Percentiles rank a stretch among this genome's conserved stretches.
Evolutionary conservation across 2,888 invertebrate genomes (phyloP).

Genomic region (Apamea sordens): DNA sequence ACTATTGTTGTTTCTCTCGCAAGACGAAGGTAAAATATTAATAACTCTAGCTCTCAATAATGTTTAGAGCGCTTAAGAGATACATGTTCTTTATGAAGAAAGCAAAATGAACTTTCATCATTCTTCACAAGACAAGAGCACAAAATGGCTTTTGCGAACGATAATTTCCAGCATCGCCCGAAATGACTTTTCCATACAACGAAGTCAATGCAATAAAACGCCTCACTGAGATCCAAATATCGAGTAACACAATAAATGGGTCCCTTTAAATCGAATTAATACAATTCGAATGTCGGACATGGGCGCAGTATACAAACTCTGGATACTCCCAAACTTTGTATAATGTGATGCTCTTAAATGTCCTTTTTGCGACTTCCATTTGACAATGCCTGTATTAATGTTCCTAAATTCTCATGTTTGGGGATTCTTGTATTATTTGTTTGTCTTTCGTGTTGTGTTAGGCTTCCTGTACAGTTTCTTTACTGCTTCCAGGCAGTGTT

Average conservation of each 20-base stretch:
- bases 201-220: constrained; percentile 25
- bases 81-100: background rate
- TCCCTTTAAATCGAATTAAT: constrained; percentile 58
- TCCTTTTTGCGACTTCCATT: constrained; percentile 68
- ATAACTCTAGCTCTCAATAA: constrained; percentile 11
- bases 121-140: background rate
- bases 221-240: constrained; percentile 45
- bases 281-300: constrained; percentile 58
- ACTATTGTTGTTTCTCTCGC: constrained; percentile 4
- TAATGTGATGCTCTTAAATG: constrained; percentile 73
- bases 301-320: constrained; percentile 51
- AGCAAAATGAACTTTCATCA: constrained; percentile 6
- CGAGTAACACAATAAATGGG: constrained; percentile 40
- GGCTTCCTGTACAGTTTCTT: constrained; percentile 31
- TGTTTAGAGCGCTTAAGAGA: background rate
- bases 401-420: constrained; percentile 59
- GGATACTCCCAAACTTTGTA: constrained; percentile 60
- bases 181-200: background rate
- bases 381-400: constrained; percentile 78
- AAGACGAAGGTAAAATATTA: background rate
- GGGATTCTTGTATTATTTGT: constrained; percentile 51
- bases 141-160: background rate
- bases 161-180: background rate
- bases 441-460: constrained; percentile 26
- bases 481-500: constrained; percentile 13